A percentile compares a stretch with the other conserved stretches of the same genome.
Evolutionary conservation across 2,888 invertebrate genomes (phyloP).

Genomic region (Autographa pulchrina): DNA sequence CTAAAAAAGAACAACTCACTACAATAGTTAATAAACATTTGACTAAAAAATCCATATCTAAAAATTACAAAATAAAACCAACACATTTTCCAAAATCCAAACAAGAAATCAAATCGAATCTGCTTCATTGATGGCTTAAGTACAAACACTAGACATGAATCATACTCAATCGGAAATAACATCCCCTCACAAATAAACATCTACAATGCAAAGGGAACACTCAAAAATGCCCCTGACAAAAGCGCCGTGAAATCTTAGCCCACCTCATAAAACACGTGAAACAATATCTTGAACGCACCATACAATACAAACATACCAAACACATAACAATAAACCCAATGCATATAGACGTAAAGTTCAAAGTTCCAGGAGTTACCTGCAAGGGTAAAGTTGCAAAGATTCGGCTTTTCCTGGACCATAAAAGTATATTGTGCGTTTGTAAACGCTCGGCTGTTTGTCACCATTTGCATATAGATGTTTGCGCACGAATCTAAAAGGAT

Average conservation of each 20-base stretch:
- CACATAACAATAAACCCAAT: slow-evolving; percentile 27
- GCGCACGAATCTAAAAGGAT: slow-evolving; percentile 63
- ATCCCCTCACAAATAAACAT: slow-evolving; percentile 74
- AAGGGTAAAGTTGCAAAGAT: slow-evolving; percentile 64
- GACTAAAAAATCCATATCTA: not conserved
- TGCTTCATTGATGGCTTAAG: slow-evolving; percentile 49
- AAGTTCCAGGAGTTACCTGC: slow-evolving; percentile 34
- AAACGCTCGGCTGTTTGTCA: slow-evolving; percentile 87
- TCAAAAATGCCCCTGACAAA: slow-evolving; percentile 79
- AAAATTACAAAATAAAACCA: not conserved
- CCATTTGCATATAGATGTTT: slow-evolving; percentile 87
- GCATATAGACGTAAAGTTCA: slow-evolving; percentile 38
- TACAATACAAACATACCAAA: slow-evolving; percentile 38
- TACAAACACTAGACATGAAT: slow-evolving; percentile 68
- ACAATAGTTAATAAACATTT: not conserved
- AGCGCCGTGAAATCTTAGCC: slow-evolving; percentile 84
- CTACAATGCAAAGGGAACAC: slow-evolving; percentile 71
- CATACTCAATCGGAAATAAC: slow-evolving; percentile 75
- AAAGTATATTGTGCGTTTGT: slow-evolving; percentile 89
- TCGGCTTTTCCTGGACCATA: slow-evolving; percentile 85
- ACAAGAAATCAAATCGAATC: slow-evolving; percentile 13
- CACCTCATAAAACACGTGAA: slow-evolving; percentile 89
- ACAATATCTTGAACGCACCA: slow-evolving; percentile 82
- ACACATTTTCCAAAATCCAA: not conserved
- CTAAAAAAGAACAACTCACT: no score